phyloP scores from a whole-genome alignment of 2,888 invertebrate genomes.

The Stratiomys singularior region DNA sequence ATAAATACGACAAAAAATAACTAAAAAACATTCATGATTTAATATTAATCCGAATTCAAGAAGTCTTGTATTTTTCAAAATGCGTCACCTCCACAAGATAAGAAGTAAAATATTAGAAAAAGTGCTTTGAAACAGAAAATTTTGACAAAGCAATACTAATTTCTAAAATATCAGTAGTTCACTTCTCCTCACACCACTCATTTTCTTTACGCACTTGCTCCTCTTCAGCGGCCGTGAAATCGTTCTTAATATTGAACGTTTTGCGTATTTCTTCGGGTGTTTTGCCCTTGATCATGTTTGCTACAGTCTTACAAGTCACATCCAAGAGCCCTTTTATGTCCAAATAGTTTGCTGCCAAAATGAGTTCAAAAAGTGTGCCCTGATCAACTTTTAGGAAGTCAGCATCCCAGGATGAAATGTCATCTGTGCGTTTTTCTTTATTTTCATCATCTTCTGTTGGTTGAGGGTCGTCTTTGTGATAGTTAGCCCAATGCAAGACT shows the following conservation, averaged over 20 bases:
- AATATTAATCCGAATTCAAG: too few relatives aligned
- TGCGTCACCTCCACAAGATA: too few relatives aligned
- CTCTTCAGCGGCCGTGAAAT: conserved; percentile 95
- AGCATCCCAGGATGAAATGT: conserved; percentile 99
- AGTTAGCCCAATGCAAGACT: conserved; percentile 92
- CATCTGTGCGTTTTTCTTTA: conserved; percentile 98
- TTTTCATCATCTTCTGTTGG: conserved; percentile 97
- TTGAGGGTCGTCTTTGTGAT: conserved; percentile 95
- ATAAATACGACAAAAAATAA: too few relatives aligned
- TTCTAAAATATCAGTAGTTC: not conserved
- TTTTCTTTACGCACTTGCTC: conserved; percentile 98
- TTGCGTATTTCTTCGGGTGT: conserved; percentile 97
- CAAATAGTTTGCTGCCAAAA: conserved; percentile 96
- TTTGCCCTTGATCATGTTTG: conserved; percentile 98
- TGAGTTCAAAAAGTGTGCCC: conserved; percentile 94
- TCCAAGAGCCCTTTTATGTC: conserved; percentile 96
- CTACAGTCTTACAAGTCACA: conserved; percentile 98
- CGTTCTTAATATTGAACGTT: conserved; percentile 97
- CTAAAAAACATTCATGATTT: too few relatives aligned
- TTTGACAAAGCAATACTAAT: too few relatives aligned
- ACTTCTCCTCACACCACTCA: conserved; percentile 73
- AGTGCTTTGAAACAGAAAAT: too few relatives aligned
- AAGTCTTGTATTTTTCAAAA: too few relatives aligned
- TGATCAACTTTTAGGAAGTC: conserved; percentile 99
- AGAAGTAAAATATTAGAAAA: too few relatives aligned